Conservation (phyloP, 35 echinoderm and acorn worm species). For the Strongylocentrotus purpuratus region DNA sequence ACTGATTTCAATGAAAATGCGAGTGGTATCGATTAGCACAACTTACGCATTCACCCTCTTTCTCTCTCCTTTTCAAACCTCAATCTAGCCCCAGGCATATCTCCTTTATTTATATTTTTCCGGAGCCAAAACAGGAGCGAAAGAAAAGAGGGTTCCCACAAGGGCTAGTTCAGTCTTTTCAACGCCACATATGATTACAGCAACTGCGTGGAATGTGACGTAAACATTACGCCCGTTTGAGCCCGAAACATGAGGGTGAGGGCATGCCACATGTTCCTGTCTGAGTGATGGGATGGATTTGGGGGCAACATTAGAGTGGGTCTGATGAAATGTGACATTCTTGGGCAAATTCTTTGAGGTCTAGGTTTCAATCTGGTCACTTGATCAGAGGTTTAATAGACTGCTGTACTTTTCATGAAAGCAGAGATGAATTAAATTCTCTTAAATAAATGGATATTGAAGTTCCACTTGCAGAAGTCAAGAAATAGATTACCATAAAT, state of each 20-base stretch:
- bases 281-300: not conserved
- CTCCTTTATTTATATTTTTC: not conserved
- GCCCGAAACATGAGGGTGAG: not conserved
- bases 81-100: not conserved
- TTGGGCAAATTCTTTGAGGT: not conserved
- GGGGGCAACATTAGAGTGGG: not conserved
- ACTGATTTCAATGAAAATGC: not conserved
- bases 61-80: not conserved
- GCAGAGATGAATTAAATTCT: not conserved
- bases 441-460: not conserved
- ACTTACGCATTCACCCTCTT: not conserved
- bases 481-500: no score
- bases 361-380: not conserved
- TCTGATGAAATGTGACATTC: not conserved
- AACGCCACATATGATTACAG: not conserved
- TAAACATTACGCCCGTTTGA: not conserved
- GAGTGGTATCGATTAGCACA: slow-evolving; percentile 1
- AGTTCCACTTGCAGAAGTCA: no score
- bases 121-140: not conserved
- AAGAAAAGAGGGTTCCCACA: not conserved
- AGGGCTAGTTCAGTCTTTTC: not conserved
- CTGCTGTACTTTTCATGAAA: not conserved
- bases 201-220: not conserved
- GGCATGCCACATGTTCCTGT: not conserved
- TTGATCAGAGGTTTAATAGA: not conserved